Evolutionary conservation across 2,797 vertebrate species (phyloP).

Genomic region (Alosa sapidissima): DNA sequence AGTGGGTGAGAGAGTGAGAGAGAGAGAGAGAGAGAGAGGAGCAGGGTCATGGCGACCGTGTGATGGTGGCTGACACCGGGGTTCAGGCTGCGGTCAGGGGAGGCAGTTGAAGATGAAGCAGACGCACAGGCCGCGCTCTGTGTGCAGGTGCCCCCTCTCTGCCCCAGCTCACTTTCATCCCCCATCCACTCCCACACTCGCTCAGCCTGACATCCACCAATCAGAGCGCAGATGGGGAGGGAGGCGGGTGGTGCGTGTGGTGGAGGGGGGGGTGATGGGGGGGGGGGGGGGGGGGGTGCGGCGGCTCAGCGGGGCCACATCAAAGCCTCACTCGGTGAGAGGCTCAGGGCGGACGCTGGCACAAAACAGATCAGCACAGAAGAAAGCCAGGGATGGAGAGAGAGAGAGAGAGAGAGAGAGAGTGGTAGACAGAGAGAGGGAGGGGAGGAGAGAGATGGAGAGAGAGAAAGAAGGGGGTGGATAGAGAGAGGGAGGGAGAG

Average conservation of each 20-base stretch:
- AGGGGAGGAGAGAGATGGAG: neutral
- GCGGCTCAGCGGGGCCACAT: constrained; percentile 88
- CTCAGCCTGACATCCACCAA: constrained; percentile 85
- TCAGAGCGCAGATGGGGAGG: constrained; percentile 78
- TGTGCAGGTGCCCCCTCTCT: constrained; percentile 85
- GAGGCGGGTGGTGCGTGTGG: neutral
- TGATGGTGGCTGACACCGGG: constrained; percentile 77
- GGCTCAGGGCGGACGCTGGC: constrained; percentile 91
- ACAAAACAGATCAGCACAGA: constrained; percentile 86
- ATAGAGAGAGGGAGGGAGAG: neutral
- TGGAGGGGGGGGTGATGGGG: neutral
- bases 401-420: neutral
- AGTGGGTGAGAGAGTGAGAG: constrained; percentile 51
- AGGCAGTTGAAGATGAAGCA: constrained; percentile 85
- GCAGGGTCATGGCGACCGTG: constrained; percentile 71
- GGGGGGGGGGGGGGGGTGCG: constrained; percentile 47
- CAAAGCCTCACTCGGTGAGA: constrained; percentile 90
- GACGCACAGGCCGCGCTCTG: constrained; percentile 88
- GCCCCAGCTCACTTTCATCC: constrained; percentile 88
- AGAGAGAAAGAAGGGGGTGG: neutral
- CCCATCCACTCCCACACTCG: constrained; percentile 83
- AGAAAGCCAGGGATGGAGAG: constrained; percentile 64
- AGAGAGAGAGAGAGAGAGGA: constrained; percentile 32
- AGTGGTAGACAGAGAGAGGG: neutral
- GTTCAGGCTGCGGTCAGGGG: constrained; percentile 84